Base-by-base conservation (phyloP, 2,113 vertebrate species). In the Macroglossus sobrinus region DNA sequence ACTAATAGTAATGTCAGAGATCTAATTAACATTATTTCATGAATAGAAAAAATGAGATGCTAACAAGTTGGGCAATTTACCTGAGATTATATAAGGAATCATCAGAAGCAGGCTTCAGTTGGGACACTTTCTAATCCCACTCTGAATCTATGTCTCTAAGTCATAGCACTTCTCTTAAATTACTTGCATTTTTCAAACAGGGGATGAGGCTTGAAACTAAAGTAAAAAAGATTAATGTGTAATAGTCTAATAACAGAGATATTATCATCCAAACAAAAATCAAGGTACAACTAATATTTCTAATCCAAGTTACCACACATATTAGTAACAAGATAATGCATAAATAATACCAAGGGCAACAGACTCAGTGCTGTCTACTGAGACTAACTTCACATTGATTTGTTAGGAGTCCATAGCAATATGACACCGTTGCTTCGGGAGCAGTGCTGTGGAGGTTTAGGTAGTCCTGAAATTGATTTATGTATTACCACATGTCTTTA, bases 211-310 rank as follows among this genome's bases (percentile, higher is more conserved):
- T 71, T 69, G 59, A 55, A 66, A 71, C 89, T 86, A 94, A 90
- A 75, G 55, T 11, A 94, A 33, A 96, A 91, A 88, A 84, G 30
- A 93, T 1, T 22, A 7, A 78, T 63, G 33, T 69, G 22, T 21
- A 75, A 79, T 40, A 80, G 40, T 63, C 43, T 45, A 74, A 47
- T 45, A 61, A 91, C 19, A 80, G 75, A 79, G 18, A 76, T 55
- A 66, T 84, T 82, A 26, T 85, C 71, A 69, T 40, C 22, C 64
- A 74, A 57, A 71, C 69, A 94, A 84, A 94, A 94, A 9, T 45
- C 89, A 74, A 87, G 26, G 61, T 82, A 87, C 90, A 89, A 76
- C 24, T 84, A 75, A n/a, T 71, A 47, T 72, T 84, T 88, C 82
- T 72, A 90, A 53, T 63, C 38, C 53, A 82, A 82, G 71, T 79